Percentiles rank a stretch among this genome's conserved stretches.
Conservation (phyloP, 2,888 invertebrate species). For the Lymantria monacha region DNA sequence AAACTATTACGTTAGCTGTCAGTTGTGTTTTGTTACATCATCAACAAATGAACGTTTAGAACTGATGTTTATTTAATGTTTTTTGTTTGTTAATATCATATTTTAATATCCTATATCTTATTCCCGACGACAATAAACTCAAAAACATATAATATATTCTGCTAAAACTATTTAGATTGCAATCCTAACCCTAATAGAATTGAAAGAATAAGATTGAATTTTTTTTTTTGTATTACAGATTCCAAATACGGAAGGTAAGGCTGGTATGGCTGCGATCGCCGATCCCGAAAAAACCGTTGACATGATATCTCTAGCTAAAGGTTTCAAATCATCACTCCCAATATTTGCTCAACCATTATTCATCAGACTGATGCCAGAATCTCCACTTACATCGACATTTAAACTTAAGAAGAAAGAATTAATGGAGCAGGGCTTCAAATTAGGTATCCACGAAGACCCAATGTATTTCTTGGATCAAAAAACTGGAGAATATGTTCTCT, state of each 20-base stretch:
- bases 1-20: too few species aligned
- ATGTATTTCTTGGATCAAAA: constrained; percentile 85
- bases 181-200: too few species aligned
- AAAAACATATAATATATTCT: too few species aligned
- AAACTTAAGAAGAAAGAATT: constrained; percentile 96
- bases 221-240: constrained; percentile 72
- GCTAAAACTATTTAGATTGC: too few species aligned
- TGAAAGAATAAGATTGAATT: too few species aligned
- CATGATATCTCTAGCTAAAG: constrained; percentile 68
- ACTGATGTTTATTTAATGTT: too few species aligned
- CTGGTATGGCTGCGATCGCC: constrained; percentile 96
- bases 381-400: constrained; percentile 93
- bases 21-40: too few species aligned
- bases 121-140: too few species aligned
- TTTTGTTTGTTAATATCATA: too few species aligned
- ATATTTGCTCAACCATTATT: constrained; percentile 94
- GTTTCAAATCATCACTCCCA: constrained; percentile 84
- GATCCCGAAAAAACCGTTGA: constrained; percentile 86
- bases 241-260: constrained; percentile 91
- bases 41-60: too few species aligned
- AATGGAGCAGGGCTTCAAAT: constrained; percentile 89
- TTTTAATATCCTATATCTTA: too few species aligned
- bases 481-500: constrained; percentile 64
- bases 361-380: constrained; percentile 87
- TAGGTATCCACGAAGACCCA: constrained; percentile 84